Percentiles rank a stretch among this genome's conserved stretches.
Conservation (phyloP, 2,888 invertebrate genomes). For the Oligia latruncula region DNA sequence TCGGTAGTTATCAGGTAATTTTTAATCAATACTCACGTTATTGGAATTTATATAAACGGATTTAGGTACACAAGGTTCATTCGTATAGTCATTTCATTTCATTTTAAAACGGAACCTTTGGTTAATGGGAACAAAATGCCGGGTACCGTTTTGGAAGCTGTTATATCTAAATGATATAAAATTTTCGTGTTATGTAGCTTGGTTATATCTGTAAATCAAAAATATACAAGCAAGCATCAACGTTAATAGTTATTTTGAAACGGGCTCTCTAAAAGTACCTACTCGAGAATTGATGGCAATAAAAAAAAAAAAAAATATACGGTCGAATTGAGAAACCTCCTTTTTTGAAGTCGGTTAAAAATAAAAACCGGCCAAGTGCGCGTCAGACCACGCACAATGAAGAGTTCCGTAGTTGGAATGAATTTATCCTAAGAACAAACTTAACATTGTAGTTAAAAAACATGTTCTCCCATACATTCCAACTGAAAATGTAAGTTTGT, state of each 20-base stretch:
- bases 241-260: background rate
- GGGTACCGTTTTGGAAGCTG: constrained; percentile 32
- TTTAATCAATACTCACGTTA: constrained; percentile 62
- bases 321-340: no score
- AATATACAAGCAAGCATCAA: constrained; percentile 1
- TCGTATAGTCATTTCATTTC: constrained; percentile 28
- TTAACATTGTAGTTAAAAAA: no score
- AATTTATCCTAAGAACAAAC: no score
- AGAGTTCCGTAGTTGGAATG: no score
- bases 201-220: constrained; percentile 24
- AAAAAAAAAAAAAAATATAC: no score
- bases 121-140: constrained; percentile 7
- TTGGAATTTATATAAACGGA: constrained; percentile 63
- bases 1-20: constrained; percentile 52
- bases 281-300: background rate
- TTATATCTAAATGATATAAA: constrained; percentile 10
- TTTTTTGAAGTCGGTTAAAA: no score
- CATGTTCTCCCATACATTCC: no score
- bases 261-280: background rate
- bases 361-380: no score
- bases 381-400: no score
- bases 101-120: constrained; percentile 31
- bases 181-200: constrained; percentile 7
- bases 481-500: no score
- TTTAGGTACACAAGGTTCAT: constrained; percentile 22